phyloP scores from a whole-genome alignment of 2,888 invertebrate genomes.

The Ophion obscuratus region DNA sequence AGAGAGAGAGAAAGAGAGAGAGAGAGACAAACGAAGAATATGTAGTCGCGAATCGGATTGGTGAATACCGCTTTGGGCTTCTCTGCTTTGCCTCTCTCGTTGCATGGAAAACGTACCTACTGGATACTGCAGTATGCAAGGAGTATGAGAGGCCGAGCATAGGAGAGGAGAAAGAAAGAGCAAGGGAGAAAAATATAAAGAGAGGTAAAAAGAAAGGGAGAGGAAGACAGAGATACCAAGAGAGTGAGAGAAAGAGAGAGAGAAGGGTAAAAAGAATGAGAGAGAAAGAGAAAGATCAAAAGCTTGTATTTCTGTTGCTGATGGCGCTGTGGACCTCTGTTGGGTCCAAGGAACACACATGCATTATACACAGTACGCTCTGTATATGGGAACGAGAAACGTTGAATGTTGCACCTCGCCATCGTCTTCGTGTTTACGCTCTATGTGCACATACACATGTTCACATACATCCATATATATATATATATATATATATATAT shows the following conservation, averaged over 20 bases:
- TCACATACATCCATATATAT: background rate
- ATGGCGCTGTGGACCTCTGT: conserved; percentile 41
- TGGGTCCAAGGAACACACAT: conserved; percentile 32
- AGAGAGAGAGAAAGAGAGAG: conserved; percentile 21
- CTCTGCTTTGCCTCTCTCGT: conserved; percentile 38
- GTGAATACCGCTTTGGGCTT: conserved; percentile 53
- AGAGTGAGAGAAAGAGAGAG: conserved; percentile 33
- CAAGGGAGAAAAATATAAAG: conserved; percentile 24
- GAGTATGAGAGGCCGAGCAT: conserved; percentile 22
- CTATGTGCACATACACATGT: background rate
- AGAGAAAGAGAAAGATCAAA: conserved; percentile 41
- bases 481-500: background rate
- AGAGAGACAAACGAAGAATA: conserved; percentile 28
- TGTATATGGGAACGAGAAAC: conserved; percentile 56
- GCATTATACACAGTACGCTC: conserved; percentile 23
- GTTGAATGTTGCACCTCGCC: conserved; percentile 44
- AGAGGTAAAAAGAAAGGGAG: conserved; percentile 19
- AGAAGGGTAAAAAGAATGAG: conserved; percentile 4
- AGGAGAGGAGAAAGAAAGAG: conserved; percentile 28
- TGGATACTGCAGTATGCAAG: conserved; percentile 56
- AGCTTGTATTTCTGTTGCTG: conserved; percentile 53
- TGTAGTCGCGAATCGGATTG: conserved; percentile 35
- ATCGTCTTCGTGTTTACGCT: conserved; percentile 26
- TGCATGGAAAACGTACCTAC: conserved; percentile 51
- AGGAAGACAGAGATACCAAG: conserved; percentile 16